Evolutionary conservation across 2,113 vertebrate species (phyloP).

Genomic region (Rhinolophus ferrumequinum): DNA sequence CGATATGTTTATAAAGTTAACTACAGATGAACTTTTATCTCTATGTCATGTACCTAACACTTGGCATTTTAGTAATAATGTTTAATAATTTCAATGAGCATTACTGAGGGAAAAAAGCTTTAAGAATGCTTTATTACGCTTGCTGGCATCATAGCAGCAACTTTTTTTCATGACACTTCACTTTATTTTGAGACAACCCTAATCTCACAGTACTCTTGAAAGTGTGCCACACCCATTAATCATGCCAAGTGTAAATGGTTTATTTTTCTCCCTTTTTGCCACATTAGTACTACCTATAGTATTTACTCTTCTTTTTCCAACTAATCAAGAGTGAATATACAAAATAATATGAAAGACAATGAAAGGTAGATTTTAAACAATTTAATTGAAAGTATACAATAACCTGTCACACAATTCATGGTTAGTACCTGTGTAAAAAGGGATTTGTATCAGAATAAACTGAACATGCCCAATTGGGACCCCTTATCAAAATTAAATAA

Average conservation of each 20-base stretch:
- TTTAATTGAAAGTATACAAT: constrained; percentile 51
- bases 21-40: not conserved
- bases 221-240: not conserved
- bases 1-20: not conserved
- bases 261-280: not conserved
- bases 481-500: constrained; percentile 20
- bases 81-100: not conserved
- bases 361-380: not conserved
- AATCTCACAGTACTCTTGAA: not conserved
- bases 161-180: not conserved
- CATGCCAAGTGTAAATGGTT: not conserved
- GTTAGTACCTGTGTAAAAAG: constrained; percentile 49
- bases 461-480: constrained; percentile 65
- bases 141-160: not conserved
- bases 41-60: not conserved
- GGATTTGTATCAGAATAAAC: constrained; percentile 65
- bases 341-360: not conserved
- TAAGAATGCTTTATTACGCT: not conserved
- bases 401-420: constrained; percentile 55
- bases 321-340: not conserved
- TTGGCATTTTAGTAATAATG: not conserved
- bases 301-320: not conserved
- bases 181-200: not conserved
- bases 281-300: not conserved
- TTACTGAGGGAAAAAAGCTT: not conserved